Percentiles rank a stretch among this genome's conserved stretches.
Conservation (phyloP, 1,140 invertebrate genomes). For the Temnothorax longispinosus region DNA sequence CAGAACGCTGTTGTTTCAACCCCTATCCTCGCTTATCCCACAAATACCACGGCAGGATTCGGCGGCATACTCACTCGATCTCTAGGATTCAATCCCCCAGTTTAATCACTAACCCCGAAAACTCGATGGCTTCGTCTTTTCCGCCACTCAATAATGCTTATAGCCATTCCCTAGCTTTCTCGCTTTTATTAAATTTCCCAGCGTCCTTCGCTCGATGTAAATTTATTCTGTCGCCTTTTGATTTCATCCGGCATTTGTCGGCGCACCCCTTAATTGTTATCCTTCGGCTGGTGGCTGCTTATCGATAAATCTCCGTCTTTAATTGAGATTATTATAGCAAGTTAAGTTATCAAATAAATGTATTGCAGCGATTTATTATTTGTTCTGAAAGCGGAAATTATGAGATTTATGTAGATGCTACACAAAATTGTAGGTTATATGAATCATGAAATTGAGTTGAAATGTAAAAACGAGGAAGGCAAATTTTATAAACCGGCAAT, state of each 20-base stretch:
- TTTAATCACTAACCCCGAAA: constrained; percentile 84
- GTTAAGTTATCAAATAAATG: constrained; percentile 30
- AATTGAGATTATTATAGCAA: constrained; percentile 68
- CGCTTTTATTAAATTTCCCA: constrained; percentile 64
- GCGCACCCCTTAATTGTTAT: constrained; percentile 70
- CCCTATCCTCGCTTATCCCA: constrained; percentile 59
- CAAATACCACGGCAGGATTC: constrained; percentile 66
- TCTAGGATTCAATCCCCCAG: constrained; percentile 75
- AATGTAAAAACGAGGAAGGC: background rate
- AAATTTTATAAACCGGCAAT: background rate
- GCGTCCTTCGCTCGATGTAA: constrained; percentile 32
- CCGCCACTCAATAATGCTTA: constrained; percentile 82
- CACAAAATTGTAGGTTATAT: too few species aligned
- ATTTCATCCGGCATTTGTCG: constrained; percentile 71
- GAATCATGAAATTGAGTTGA: too few species aligned
- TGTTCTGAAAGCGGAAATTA: background rate
- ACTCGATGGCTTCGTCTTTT: constrained; percentile 77
- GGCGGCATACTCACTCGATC: constrained; percentile 68
- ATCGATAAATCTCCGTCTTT: constrained; percentile 70
- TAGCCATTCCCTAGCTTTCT: constrained; percentile 63
- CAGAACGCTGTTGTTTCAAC: constrained; percentile 82
- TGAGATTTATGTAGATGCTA: background rate
- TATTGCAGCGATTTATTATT: constrained; percentile 30
- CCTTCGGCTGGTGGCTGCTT: constrained; percentile 16
- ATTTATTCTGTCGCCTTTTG: constrained; percentile 82